Percentiles rank a stretch among this genome's conserved stretches.
Evolutionary conservation across 2,888 invertebrate genomes (phyloP).

Genomic region (Esperia sulphurella): DNA sequence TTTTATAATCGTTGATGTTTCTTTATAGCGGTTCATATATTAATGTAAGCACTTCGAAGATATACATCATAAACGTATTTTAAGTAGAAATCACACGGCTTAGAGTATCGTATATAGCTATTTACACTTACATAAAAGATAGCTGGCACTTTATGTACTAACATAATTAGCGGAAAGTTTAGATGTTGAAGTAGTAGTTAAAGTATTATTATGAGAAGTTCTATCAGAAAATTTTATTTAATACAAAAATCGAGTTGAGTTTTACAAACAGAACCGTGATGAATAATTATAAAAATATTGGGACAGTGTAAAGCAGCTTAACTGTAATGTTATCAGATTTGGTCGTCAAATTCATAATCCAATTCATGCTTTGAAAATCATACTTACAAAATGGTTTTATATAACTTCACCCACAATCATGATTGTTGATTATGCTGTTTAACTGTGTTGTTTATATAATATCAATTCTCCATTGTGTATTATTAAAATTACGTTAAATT

Average conservation of each 20-base stretch:
- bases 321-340: background rate
- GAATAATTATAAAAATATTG: background rate
- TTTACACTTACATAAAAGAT: slow-evolving; percentile 53
- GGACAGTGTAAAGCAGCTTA: slow-evolving; percentile 6
- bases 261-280: background rate
- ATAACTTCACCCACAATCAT: background rate
- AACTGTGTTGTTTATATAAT: slow-evolving; percentile 14
- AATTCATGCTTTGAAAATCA: slow-evolving; percentile 10
- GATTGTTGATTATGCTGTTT: slow-evolving; percentile 6
- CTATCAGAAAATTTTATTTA: slow-evolving; percentile 3
- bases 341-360: background rate
- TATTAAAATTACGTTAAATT: slow-evolving; percentile 9
- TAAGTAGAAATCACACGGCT: slow-evolving; percentile 40
- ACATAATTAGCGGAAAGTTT: slow-evolving; percentile 48
- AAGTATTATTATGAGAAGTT: slow-evolving; percentile 14
- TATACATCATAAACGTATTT: slow-evolving; percentile 20
- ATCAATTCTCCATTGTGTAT: slow-evolving; percentile 41
- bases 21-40: slow-evolving; percentile 11
- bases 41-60: slow-evolving; percentile 3
- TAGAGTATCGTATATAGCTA: slow-evolving; percentile 54
- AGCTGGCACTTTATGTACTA: slow-evolving; percentile 63
- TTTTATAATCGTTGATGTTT: slow-evolving; percentile 4
- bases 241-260: background rate
- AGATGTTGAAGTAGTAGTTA: slow-evolving; percentile 44
- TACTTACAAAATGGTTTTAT: slow-evolving; percentile 10